Conservation (phyloP, 2,113 vertebrate species). For the Fulmarus glacialis region DNA sequence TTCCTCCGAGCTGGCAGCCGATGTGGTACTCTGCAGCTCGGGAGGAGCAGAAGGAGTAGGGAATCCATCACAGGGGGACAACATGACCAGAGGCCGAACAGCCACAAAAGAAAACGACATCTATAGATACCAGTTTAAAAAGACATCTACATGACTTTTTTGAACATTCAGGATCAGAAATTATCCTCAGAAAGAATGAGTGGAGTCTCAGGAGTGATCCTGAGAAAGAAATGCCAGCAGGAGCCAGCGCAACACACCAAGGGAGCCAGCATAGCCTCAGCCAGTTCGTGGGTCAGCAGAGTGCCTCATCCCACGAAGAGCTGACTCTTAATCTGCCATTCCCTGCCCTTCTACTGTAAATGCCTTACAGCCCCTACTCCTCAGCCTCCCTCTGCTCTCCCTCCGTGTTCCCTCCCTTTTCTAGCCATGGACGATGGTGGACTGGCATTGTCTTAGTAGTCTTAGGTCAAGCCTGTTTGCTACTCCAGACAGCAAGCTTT, state of each 20-base stretch:
- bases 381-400: not conserved
- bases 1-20: rapidly evolving
- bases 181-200: not conserved
- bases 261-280: rapidly evolving
- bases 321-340: rapidly evolving
- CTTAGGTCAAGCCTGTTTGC: not conserved
- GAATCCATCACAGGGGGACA: rapidly evolving
- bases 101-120: not conserved
- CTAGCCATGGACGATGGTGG: rapidly evolving
- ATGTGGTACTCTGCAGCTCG: rapidly evolving
- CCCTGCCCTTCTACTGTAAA: rapidly evolving
- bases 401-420: not conserved
- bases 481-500: not conserved
- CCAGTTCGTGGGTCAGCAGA: not conserved
- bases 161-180: not conserved
- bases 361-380: not conserved
- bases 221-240: not conserved
- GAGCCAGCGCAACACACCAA: rapidly evolving
- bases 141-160: rapidly evolving
- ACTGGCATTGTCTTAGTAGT: not conserved
- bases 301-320: rapidly evolving
- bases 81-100: rapidly evolving
- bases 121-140: not conserved
- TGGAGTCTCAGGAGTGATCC: not conserved
- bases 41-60: rapidly evolving